Evolutionary conservation across 2,888 invertebrate genomes (phyloP).

Genomic region (Drosophila niveifrons): DNA sequence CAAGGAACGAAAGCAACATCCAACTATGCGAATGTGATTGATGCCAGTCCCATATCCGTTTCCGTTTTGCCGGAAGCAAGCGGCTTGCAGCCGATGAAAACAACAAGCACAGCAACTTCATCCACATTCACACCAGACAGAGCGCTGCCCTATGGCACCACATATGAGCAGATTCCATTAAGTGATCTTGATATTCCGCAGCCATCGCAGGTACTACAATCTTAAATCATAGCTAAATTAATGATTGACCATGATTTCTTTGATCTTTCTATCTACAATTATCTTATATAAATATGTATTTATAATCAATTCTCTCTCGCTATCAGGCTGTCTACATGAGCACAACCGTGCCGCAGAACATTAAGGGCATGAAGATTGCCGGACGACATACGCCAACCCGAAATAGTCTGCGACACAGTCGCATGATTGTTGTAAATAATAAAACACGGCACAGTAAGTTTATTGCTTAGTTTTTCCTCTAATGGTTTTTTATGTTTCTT

Average conservation of each 20-base stretch:
- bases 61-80: conserved; percentile 40
- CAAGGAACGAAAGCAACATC: conserved; percentile 54
- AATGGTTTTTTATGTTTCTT: neutral
- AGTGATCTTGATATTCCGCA: conserved; percentile 79
- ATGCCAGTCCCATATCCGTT: neutral
- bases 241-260: neutral
- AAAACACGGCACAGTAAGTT: conserved; percentile 86
- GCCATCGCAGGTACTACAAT: conserved; percentile 75
- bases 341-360: conserved; percentile 90
- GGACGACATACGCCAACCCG: conserved; percentile 89
- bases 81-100: conserved; percentile 66
- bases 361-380: conserved; percentile 88
- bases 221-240: no score
- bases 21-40: conserved; percentile 82
- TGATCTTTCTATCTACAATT: no score
- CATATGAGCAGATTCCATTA: conserved; percentile 79
- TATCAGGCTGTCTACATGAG: conserved; percentile 85
- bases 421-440: conserved; percentile 89
- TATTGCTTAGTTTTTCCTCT: neutral
- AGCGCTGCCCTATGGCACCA: conserved; percentile 55
- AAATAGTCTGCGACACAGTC: conserved; percentile 89
- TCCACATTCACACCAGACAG: conserved; percentile 18
- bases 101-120: neutral
- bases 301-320: neutral
- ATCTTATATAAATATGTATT: no score